phyloP scores from a whole-genome alignment of 2,888 invertebrate genomes.

The Drosophila tanythrix region DNA sequence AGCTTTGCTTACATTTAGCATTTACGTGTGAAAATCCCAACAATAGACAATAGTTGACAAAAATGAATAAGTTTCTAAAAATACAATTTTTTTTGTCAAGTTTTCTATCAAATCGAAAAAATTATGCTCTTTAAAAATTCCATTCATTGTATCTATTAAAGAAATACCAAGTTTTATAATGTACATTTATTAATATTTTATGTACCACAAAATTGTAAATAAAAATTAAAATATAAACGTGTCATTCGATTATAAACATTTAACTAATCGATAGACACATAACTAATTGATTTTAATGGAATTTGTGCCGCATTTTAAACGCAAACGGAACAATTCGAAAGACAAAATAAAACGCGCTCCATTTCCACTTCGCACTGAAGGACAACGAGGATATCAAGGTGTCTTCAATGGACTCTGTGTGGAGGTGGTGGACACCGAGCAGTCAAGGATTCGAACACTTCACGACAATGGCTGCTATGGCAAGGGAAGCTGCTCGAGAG shows the following conservation, averaged over 20 bases:
- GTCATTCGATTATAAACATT: constrained; percentile 29
- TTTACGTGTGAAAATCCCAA: background rate
- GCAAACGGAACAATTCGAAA: constrained; percentile 45
- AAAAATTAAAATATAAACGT: constrained; percentile 1
- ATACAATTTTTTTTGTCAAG: background rate
- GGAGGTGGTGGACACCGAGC: constrained; percentile 87
- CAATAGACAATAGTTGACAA: background rate
- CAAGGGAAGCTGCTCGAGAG: constrained; percentile 89
- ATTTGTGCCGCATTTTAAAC: constrained; percentile 59
- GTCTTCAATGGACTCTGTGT: constrained; percentile 89
- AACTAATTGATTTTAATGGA: constrained; percentile 40
- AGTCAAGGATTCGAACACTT: constrained; percentile 86
- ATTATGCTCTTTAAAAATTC: background rate
- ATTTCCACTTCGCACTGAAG: constrained; percentile 37
- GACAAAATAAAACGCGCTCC: constrained; percentile 23
- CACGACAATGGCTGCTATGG: constrained; percentile 92
- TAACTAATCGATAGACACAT: background rate
- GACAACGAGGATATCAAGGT: constrained; percentile 81
- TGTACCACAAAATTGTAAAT: background rate
- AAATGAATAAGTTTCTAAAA: background rate
- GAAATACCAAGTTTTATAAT: background rate
- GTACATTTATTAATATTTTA: background rate
- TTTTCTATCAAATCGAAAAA: background rate
- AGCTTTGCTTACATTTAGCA: background rate
- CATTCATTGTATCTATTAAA: background rate